Conservation (phyloP, 2,113 vertebrate species). For the Silurus asotus region DNA sequence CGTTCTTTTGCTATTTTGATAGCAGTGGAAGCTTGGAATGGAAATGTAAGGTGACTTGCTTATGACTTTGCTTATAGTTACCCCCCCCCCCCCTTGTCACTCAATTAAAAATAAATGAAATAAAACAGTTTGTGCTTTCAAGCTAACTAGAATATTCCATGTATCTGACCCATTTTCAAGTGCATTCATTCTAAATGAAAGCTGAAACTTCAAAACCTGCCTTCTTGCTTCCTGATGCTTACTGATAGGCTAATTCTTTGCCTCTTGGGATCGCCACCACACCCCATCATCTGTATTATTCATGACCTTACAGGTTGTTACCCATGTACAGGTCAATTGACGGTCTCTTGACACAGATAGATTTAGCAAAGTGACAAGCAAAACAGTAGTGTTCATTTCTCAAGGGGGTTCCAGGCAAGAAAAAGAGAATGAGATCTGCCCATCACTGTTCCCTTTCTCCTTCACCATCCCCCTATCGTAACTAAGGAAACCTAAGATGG, state of each 20-base stretch:
- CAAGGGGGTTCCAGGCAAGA: not conserved
- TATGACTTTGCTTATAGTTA: not conserved
- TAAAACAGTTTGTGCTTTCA: not conserved
- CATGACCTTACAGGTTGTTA: slow-evolving; percentile 25
- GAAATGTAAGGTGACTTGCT: not conserved
- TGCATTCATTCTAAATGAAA: not conserved
- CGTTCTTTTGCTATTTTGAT: not conserved
- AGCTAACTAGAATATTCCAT: not conserved
- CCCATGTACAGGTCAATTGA: not conserved
- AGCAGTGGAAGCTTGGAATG: not conserved
- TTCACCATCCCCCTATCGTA: not conserved
- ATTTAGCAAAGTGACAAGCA: slow-evolving; percentile 21
- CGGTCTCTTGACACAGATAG: not conserved
- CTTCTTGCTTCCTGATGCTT: slow-evolving; percentile 8
- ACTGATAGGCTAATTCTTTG: slow-evolving; percentile 27
- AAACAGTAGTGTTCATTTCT: slow-evolving; percentile 1
- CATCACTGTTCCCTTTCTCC: not conserved
- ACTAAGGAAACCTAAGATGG: slow-evolving; percentile 18
- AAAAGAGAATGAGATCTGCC: slow-evolving; percentile 8
- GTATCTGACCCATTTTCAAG: not conserved
- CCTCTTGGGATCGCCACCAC: not conserved
- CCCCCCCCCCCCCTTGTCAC: not conserved
- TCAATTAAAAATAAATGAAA: not conserved
- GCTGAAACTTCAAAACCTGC: not conserved
- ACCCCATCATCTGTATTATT: slow-evolving; percentile 33